Conservation (phyloP, 2,888 invertebrate species). For the Antheraea assamensis region DNA sequence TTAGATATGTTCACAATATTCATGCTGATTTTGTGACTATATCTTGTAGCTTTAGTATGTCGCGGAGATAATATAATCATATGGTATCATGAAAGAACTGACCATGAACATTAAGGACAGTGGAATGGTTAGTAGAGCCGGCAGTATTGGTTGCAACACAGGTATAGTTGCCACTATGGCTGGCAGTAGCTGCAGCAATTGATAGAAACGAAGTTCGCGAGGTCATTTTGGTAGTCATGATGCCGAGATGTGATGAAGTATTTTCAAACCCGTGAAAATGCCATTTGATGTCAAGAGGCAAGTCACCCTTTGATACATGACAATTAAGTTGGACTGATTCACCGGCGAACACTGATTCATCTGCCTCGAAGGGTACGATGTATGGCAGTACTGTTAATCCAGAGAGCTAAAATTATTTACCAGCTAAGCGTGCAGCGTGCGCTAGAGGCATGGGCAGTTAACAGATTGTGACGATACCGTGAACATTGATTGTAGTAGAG, state of each 20-base stretch:
- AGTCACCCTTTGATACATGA: slow-evolving; percentile 88
- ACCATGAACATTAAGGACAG: slow-evolving; percentile 83
- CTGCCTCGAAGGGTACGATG: slow-evolving; percentile 85
- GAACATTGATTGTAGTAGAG: slow-evolving; percentile 84
- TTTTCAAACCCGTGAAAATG: slow-evolving; percentile 86
- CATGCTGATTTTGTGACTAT: slow-evolving; percentile 69
- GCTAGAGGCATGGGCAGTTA: slow-evolving; percentile 57
- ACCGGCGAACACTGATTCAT: slow-evolving; percentile 86
- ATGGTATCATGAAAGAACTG: slow-evolving; percentile 57
- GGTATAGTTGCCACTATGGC: slow-evolving; percentile 89
- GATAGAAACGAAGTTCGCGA: slow-evolving; percentile 87
- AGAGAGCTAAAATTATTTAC: slow-evolving; percentile 72
- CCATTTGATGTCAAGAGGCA: slow-evolving; percentile 89
- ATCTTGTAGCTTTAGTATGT: slow-evolving; percentile 51
- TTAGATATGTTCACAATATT: slow-evolving; percentile 55
- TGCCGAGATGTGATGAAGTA: slow-evolving; percentile 81
- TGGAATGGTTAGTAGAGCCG: slow-evolving; percentile 85
- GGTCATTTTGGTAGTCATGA: slow-evolving; percentile 84
- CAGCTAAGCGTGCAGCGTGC: slow-evolving; percentile 79
- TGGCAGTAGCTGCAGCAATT: slow-evolving; percentile 85
- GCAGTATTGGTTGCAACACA: slow-evolving; percentile 89
- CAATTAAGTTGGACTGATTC: slow-evolving; percentile 86
- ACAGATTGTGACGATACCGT: slow-evolving; percentile 80
- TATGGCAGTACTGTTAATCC: slow-evolving; percentile 84
- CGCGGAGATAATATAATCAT: slow-evolving; percentile 38